Evolutionary conservation across 2,113 vertebrate species (phyloP).

Genomic region (Zonotrichia leucophrys): DNA sequence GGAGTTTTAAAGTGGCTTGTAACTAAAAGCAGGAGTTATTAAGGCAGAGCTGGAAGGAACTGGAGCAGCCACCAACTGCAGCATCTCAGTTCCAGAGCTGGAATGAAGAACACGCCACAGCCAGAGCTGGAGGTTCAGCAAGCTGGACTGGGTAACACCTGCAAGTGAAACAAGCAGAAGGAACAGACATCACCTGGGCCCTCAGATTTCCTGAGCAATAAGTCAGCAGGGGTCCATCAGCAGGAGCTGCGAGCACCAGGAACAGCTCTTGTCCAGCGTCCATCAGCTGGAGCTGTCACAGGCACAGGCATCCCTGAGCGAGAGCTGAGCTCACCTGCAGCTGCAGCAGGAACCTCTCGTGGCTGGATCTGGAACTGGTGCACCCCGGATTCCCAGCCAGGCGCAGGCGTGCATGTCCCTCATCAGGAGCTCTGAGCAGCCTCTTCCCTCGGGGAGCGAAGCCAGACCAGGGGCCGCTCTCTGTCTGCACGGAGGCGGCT

Average conservation of each 20-base stretch:
- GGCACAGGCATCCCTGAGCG: neutral
- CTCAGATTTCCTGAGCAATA: too few relatives aligned
- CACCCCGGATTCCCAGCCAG: fast-evolving
- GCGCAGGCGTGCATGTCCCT: fast-evolving
- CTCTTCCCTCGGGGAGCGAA: too few relatives aligned
- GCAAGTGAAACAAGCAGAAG: neutral
- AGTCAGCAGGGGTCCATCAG: neutral
- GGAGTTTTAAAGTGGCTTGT: too few relatives aligned
- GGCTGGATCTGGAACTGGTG: neutral
- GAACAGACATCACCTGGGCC: neutral
- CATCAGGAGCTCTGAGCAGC: neutral
- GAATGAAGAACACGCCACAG: too few relatives aligned
- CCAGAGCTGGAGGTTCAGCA: too few relatives aligned
- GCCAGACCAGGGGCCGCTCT: neutral
- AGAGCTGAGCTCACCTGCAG: neutral
- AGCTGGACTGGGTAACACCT: too few relatives aligned
- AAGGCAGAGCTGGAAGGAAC: too few relatives aligned
- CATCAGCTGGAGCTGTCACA: neutral
- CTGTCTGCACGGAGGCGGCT: too few relatives aligned
- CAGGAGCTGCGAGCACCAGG: neutral
- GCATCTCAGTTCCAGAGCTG: too few relatives aligned
- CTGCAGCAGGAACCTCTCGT: neutral
- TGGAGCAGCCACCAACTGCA: too few relatives aligned
- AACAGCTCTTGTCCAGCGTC: neutral
- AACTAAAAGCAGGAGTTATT: too few relatives aligned